Base-by-base conservation (phyloP, 2,888 invertebrate species). In the Balanococcus diminutus region DNA sequence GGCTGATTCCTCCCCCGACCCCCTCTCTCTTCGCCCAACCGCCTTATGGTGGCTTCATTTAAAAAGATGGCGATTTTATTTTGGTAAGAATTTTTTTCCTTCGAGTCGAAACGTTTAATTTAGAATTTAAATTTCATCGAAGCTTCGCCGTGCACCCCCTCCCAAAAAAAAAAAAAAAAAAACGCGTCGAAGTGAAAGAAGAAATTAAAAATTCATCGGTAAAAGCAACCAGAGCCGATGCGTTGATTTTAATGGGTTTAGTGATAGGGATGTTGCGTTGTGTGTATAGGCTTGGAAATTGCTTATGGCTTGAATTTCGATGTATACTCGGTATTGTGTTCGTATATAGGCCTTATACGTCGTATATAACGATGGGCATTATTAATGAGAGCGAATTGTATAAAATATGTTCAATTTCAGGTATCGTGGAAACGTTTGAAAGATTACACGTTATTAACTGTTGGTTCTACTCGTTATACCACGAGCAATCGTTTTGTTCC, bases 341-440 rank as follows among this genome's bases (percentile, higher is more conserved):
- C n/a, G n/a, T n/a, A n/a, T n/a, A n/a, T n/a, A n/a, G n/a, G n/a
- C 56, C n/a, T n/a, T 56, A 6, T 8, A 56, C 56, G n/a, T 51
- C 4, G 51, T 36, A 6, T 51, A 46, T 56, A 56, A 56, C 56
- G 56, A 56, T 79, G 75, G 75, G 75, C 32, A 36, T 36, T 79
- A 79, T 79, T 79, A 79, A 79, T 79, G 75, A 79, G 19, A 31
- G 75, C 75, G 19, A 79, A 36, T 79, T 79, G 32, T 79, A 36
- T 36, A 36, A 28, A 79, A 79, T 79, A 36, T 79, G 75, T 79
- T 79, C 75, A 36, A 79, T 79, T 79, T 79, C 92, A 96, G 96
- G 95, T 96, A 82, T 95, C 95, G 79, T 96, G 96, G 96, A 95
- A 96, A 88, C 92, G 95, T 89, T 92, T 95, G 90, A 95, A 95